These are phyloP conservation scores for Patella pellucida DNA, from an alignment of 2,888 invertebrate genomes.

Conservation along the genomic window DNA sequence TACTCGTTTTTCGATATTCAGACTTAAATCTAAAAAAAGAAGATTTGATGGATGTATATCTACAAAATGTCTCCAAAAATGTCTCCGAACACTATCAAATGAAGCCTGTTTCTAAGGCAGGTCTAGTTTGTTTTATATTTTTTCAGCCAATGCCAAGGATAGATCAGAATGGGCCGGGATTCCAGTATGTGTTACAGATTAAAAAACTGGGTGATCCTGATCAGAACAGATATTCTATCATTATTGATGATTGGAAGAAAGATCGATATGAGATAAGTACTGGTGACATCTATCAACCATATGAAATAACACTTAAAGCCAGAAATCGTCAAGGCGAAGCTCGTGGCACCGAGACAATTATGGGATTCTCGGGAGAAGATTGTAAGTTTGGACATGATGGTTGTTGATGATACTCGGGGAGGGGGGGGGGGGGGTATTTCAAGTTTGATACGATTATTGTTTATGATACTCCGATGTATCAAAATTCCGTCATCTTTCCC, in stretches of 20 bases:
- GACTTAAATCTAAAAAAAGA: too few species aligned
- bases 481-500: too few species aligned
- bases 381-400: slow-evolving; percentile 44
- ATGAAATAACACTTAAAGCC: slow-evolving; percentile 90
- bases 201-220: slow-evolving; percentile 81
- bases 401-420: slow-evolving; percentile 21
- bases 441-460: too few species aligned
- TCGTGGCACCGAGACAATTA: slow-evolving; percentile 83
- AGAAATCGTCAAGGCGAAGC: slow-evolving; percentile 91
- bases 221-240: slow-evolving; percentile 72
- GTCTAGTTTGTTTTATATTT: slow-evolving; percentile 5
- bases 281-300: slow-evolving; percentile 83
- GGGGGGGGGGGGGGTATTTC: not conserved
- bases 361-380: slow-evolving; percentile 91
- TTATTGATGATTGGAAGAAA: slow-evolving; percentile 78
- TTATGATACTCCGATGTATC: too few species aligned
- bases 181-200: slow-evolving; percentile 91
- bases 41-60: too few species aligned
- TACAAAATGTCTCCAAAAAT: too few species aligned
- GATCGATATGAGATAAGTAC: slow-evolving; percentile 33
- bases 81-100: too few species aligned
- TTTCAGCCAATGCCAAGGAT: slow-evolving; percentile 91
- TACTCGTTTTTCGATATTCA: too few species aligned
- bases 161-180: slow-evolving; percentile 95
- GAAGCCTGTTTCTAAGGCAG: too few species aligned